These are phyloP conservation scores for Micropoecilia bifurca DNA, from an alignment of 2,797 vertebrate species.

Conservation along the genomic window DNA sequence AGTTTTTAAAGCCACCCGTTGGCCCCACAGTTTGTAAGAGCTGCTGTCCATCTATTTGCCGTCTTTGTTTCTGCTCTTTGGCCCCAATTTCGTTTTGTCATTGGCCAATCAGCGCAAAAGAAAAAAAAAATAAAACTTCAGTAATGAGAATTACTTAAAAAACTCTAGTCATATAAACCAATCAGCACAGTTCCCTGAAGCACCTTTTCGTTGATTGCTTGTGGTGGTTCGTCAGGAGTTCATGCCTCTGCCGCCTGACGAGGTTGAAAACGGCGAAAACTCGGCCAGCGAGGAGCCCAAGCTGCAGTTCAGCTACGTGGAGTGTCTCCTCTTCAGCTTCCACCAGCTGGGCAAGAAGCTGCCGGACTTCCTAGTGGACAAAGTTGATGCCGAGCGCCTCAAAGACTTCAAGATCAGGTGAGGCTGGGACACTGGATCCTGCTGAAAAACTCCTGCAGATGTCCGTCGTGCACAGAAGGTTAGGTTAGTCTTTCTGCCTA, in stretches of 20 bases:
- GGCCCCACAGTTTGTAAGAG: no score
- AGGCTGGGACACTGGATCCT: background rate
- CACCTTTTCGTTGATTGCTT: background rate
- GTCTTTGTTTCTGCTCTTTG: no score
- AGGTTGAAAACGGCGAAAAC: slow-evolving; percentile 95
- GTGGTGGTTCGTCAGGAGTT: slow-evolving; percentile 85
- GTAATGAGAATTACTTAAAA: background rate
- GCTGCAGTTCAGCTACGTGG: slow-evolving; percentile 97
- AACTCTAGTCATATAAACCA: background rate
- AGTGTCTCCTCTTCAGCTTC: slow-evolving; percentile 95
- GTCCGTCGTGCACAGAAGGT: background rate
- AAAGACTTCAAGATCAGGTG: slow-evolving; percentile 99
- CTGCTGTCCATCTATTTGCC: no score
- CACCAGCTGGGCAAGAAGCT: slow-evolving; percentile 97
- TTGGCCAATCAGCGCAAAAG: no score
- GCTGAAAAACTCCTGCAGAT: background rate
- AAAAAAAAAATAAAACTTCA: background rate
- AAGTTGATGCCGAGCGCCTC: slow-evolving; percentile 92
- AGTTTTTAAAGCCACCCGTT: no score
- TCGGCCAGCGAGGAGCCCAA: slow-evolving; percentile 92
- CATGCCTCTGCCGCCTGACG: slow-evolving; percentile 97
- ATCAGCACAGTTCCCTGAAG: background rate
- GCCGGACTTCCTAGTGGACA: slow-evolving; percentile 95
- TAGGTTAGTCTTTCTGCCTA: no score
- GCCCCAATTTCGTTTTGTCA: no score